Percentiles rank a stretch among this genome's conserved stretches.
Conservation (phyloP, 2,888 invertebrate genomes). For the Thera britannica region DNA sequence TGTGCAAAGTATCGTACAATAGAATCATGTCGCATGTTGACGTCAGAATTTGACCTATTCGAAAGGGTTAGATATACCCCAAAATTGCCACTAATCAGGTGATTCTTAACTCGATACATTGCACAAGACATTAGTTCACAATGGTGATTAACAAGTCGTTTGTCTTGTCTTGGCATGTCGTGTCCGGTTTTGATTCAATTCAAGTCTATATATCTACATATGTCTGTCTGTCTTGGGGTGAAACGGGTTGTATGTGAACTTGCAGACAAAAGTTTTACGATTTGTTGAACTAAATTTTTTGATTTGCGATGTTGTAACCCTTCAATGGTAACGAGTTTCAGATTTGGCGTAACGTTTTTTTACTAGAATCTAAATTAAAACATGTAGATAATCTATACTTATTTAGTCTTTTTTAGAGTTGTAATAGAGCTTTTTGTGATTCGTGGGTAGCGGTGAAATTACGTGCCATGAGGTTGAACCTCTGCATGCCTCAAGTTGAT, state of each 20-base stretch:
- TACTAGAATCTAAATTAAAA: too few species aligned
- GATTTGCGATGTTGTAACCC: slow-evolving; percentile 20
- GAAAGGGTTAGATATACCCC: slow-evolving; percentile 47
- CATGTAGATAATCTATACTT: too few species aligned
- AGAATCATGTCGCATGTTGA: slow-evolving; percentile 17
- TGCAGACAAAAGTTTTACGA: slow-evolving; percentile 40
- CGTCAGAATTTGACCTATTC: slow-evolving; percentile 48
- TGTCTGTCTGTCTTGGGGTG: slow-evolving; percentile 33
- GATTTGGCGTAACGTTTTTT: neutral
- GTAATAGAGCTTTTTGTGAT: too few species aligned
- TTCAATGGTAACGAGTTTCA: neutral
- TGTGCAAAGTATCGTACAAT: slow-evolving; percentile 8
- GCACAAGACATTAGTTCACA: slow-evolving; percentile 68
- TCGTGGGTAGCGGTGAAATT: too few species aligned
- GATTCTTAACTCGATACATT: slow-evolving; percentile 67
- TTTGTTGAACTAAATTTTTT: slow-evolving; percentile 38
- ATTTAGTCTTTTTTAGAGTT: too few species aligned
- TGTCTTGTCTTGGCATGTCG: slow-evolving; percentile 68
- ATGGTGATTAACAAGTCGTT: slow-evolving; percentile 76
- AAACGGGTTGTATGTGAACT: slow-evolving; percentile 34
- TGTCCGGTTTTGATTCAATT: slow-evolving; percentile 50
- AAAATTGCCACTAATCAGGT: slow-evolving; percentile 46
- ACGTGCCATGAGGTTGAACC: too few species aligned
- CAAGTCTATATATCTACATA: slow-evolving; percentile 40
- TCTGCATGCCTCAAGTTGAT: too few species aligned